These are phyloP conservation scores for Drosophila bipectinata DNA, from an alignment of 1,140 invertebrate species.

Conservation along the genomic window DNA sequence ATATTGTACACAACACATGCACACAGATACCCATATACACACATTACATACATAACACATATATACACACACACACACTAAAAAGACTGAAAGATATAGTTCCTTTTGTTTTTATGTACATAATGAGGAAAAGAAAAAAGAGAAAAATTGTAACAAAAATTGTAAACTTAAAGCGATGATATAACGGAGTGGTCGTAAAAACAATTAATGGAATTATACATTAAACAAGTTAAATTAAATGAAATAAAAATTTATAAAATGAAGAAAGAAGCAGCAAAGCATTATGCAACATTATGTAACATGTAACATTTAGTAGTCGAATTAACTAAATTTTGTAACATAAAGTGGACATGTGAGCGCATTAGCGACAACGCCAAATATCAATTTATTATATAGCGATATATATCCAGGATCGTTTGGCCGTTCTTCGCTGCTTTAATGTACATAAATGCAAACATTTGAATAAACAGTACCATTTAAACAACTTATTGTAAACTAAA, in stretches of 20 bases:
- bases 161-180: conserved; percentile 61
- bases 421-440: conserved; percentile 52
- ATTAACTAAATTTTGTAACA: conserved; percentile 71
- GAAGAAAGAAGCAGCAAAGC: conserved; percentile 52
- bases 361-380: conserved; percentile 41
- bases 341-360: conserved; percentile 48
- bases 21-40: conserved; percentile 35
- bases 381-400: conserved; percentile 59
- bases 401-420: conserved; percentile 56
- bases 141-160: conserved; percentile 72
- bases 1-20: conserved; percentile 59
- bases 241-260: conserved; percentile 26
- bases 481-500: conserved; percentile 62
- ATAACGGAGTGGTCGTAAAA: conserved; percentile 55
- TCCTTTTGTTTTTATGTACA: conserved; percentile 84
- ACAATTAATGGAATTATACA: conserved; percentile 81
- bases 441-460: conserved; percentile 62
- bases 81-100: conserved; percentile 84
- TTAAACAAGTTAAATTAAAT: conserved; percentile 67
- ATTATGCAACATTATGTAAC: conserved; percentile 56
- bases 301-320: conserved; percentile 66
- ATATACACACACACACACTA: conserved; percentile 68
- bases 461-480: conserved; percentile 55
- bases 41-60: conserved; percentile 27
- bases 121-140: conserved; percentile 55